Evolutionary conservation across 1,140 invertebrate species (phyloP), one percentile per base, ranked within the genome.

Genomic region (Coptotermes formosanus): DNA sequence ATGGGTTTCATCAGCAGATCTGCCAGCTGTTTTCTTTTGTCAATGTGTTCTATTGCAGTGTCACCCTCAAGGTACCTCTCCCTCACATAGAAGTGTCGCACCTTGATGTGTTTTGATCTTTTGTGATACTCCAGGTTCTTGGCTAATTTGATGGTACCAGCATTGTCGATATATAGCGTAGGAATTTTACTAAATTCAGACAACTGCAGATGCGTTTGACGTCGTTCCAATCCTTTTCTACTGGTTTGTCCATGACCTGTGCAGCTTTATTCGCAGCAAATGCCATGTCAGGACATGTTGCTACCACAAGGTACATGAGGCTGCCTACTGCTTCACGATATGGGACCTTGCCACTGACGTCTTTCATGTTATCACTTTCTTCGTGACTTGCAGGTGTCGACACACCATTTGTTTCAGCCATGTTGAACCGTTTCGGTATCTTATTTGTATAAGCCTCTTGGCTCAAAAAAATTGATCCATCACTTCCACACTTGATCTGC

Each of bases 41-140:
- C 44, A 43, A 83, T 86, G 69, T 81, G 82, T 59, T 86, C 38
- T 1, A 86, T 81, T 25, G 83, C 2, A 12, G 84, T 52, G 12
- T 59, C 23, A 23, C 81, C 81, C 9, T 86, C 81, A 12, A 48
- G 45, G 48, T n/a, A 43, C 11, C 82, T 25, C 52, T 86, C 86
- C 6, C 86, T 69, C 2, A 86, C 55, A 83, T 48, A 86, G 82
- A 83, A 86, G 83, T 88, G 85, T 85, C 89, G 85, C 25, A 90
- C 85, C 87, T 90, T 89, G 69, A 91, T 90, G 86, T 90, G 89
- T 86, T 90, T 91, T 38, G 88, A 89, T 82, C 89, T 75, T 48
- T 86, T 87, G 69, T 91, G 90, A 64, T 89, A 89, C 85, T 90
- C 88, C 16, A 89, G 89, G 88, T 92, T 92, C 83, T 90, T 88